Percentiles rank a stretch among this genome's conserved stretches.
Conservation (phyloP, 2,113 vertebrate genomes). For the Chiloscyllium plagiosum region DNA sequence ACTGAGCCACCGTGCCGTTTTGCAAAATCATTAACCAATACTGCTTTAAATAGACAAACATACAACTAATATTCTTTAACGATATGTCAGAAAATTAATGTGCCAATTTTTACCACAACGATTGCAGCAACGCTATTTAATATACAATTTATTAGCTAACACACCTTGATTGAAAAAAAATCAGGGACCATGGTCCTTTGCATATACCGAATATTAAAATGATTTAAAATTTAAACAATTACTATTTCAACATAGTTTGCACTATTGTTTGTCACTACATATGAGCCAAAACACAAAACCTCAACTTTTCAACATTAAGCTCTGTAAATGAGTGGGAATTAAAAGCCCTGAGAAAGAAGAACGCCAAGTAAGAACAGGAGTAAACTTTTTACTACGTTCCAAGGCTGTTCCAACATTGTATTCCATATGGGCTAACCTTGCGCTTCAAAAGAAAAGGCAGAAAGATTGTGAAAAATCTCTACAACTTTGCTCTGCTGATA, state of each 20-base stretch:
- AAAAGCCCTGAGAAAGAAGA: background rate
- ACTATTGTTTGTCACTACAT: background rate
- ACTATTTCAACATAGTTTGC: background rate
- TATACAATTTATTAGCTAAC: background rate
- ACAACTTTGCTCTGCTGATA: background rate
- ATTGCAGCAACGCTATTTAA: background rate
- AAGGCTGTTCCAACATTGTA: too few species aligned
- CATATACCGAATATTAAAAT: background rate
- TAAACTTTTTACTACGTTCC: too few species aligned
- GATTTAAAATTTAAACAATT: background rate
- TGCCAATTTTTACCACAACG: background rate
- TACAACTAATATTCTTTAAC: background rate
- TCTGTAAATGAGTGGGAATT: background rate
- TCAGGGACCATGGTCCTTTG: background rate
- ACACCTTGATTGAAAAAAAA: background rate
- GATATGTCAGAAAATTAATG: background rate
- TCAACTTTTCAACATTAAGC: background rate
- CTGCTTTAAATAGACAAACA: background rate
- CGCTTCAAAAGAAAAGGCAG: background rate
- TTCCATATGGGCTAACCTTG: too few species aligned
- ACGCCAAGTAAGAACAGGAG: too few species aligned
- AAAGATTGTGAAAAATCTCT: background rate
- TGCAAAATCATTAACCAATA: background rate
- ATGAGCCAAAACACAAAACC: background rate
- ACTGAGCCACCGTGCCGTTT: background rate